Evolutionary conservation across 2,797 vertebrate genomes (phyloP), one percentile per base, ranked within the genome.

Genomic region (Spondyliosoma cantharus): DNA sequence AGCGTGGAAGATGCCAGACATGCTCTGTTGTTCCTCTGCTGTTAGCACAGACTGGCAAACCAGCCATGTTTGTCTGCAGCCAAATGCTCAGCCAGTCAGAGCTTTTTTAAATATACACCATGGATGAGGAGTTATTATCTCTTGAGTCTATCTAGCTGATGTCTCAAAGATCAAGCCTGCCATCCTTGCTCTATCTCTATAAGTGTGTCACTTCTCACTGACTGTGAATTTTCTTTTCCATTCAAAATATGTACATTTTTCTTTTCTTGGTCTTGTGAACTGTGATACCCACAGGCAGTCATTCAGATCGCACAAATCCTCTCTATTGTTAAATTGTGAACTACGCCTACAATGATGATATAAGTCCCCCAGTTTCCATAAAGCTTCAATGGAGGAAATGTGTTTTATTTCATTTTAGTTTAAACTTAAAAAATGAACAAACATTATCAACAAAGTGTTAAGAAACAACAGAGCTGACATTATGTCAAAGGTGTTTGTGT

Each of bases 41-140:
- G 63, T 43, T 84, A 75, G 76, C 63, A 48, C 77, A 80, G 77
- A 70, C 86, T 76, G 82, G 59, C 74, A 65, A 65, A 67, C 56
- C 83, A 86, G 80, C 85, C 83, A 71, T 56, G 66, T 69, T 50
- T 4, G 37, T 82, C 82, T 77, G 69, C 56, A 71, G 73, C 82
- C 79, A 83, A 86, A 83, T 82, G 80, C 60, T 85, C 60, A 80
- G 61, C 65, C 67, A 81, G 79, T 89, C 76, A 58, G 69, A 81
- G 73, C 78, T 83, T 90, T 90, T 76, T 67, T 63, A 84, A 82
- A 92, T 86, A 81, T 78, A 87, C 84, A 89, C 76, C 77, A 80
- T 12, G 68, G 61, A 66, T 84, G 68, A 86, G 74, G 87, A 86
- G 78, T 82, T 87, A 69, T 70, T 69, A 76, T 70, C 62, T 67